Evolutionary conservation across 2,888 invertebrate genomes (phyloP), one percentile per base, ranked within the genome.

Genomic region (Dermolepida albohirtum): DNA sequence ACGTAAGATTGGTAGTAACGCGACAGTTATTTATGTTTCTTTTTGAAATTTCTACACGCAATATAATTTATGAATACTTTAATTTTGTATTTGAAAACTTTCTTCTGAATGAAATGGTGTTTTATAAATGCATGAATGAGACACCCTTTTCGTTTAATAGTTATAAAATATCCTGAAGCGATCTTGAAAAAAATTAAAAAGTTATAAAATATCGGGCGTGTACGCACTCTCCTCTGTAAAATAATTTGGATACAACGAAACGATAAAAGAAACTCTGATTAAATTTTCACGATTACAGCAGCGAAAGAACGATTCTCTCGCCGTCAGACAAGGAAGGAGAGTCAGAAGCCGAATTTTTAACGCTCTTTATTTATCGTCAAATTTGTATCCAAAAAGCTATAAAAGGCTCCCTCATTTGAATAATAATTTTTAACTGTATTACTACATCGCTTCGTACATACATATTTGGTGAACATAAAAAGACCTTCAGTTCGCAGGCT

Each of bases 251-350:
- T 34, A 27, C 12, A 34, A 14, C 51, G 34, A 52, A 52, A 34
- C 51, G 51, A 52, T 52, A 52, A 52, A 49, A 52, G 51, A 52
- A 52, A 52, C 51, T 52, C 51, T 52, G 51, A 52, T 52, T 52
- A 52, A 52, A 52, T 52, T 52, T 52, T 52, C 51, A 52, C 51
- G 51, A 52, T 52, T 52, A 52, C 51, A 12, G 51, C 34, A 14
- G n/a, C 12, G 51, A 52, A n/a, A 34, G 34, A 34, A 6, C 34
- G 34, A 34, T 34, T 34, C 34, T 29, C 29, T 34, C 34, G 34
- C 34, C 34, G 34, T 34, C 34, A 34, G 34, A 34, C 34, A 34
- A 34, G 34, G 34, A 34, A 10, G 34, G 34, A 34, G 34, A 34
- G 6, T 1, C 34, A 34, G 34, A 34, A 34, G 34, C 34, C 34